phyloP scores from a whole-genome alignment of 2,113 vertebrate genomes.

The Gallinago jamesoni region DNA sequence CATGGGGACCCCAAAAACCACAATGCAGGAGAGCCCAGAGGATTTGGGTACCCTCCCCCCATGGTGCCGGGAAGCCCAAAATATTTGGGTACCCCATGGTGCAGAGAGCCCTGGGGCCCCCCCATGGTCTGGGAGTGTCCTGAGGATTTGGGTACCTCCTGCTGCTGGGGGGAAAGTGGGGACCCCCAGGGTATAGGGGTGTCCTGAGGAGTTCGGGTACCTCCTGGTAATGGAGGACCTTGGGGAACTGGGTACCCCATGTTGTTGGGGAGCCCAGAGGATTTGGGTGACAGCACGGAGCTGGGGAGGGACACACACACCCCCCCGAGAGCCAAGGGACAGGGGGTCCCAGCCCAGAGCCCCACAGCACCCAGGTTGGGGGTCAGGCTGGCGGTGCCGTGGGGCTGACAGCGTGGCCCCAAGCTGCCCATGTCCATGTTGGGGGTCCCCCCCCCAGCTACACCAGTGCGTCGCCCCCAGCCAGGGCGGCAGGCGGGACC shows the following conservation, averaged over 20 bases:
- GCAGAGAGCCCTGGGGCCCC: background rate
- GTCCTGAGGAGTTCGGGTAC: background rate
- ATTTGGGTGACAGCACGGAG: background rate
- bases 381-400: background rate
- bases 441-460: rapidly evolving
- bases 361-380: rapidly evolving
- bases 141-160: background rate
- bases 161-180: too few relatives aligned
- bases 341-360: background rate
- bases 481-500: background rate
- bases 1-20: background rate
- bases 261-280: background rate
- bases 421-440: background rate
- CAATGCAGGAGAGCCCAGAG: background rate
- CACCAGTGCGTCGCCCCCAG: rapidly evolving
- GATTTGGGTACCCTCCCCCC: too few relatives aligned
- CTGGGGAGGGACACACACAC: background rate
- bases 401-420: rapidly evolving
- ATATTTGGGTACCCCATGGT: too few relatives aligned
- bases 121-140: background rate
- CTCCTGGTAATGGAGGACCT: too few relatives aligned
- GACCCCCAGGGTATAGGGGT: rapidly evolving
- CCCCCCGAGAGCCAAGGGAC: too few relatives aligned
- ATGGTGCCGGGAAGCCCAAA: background rate
- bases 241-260: too few relatives aligned